A percentile compares a stretch with the other conserved stretches of the same genome.
Conservation (phyloP, 2,113 vertebrate genomes). For the Heptranchias perlo region DNA sequence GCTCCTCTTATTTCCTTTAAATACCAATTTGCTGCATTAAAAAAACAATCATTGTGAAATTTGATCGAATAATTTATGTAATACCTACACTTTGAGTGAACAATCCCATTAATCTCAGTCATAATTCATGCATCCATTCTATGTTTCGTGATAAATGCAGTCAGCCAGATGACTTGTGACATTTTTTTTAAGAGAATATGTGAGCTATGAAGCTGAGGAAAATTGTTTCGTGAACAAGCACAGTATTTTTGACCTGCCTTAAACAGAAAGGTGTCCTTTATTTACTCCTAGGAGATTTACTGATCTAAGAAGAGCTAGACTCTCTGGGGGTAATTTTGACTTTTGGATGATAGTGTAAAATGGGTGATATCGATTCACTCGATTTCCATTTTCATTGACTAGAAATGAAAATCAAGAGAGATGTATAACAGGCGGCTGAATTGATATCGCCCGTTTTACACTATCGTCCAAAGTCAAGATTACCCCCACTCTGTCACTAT, state of each 20-base stretch:
- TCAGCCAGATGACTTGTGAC: neutral
- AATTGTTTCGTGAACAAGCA: neutral
- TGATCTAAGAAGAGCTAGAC: neutral
- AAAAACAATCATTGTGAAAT: neutral
- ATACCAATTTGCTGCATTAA: neutral
- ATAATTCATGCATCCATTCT: neutral
- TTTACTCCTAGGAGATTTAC: neutral
- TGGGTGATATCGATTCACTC: neutral
- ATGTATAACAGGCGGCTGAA: neutral
- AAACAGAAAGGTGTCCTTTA: neutral
- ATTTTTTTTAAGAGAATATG: neutral
- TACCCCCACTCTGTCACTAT: too few relatives aligned
- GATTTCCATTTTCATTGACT: neutral
- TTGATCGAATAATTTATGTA: neutral
- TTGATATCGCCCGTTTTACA: neutral
- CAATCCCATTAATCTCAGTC: neutral
- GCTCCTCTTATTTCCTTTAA: too few relatives aligned
- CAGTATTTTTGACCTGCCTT: neutral
- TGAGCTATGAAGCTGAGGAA: neutral
- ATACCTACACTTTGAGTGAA: neutral
- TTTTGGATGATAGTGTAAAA: neutral
- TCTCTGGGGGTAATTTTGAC: neutral
- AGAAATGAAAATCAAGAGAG: neutral
- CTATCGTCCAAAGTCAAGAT: neutral
- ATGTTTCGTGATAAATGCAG: too few relatives aligned